Evolutionary conservation across 2,888 invertebrate species (phyloP).

Genomic region (Pristionchus japonicus): DNA sequence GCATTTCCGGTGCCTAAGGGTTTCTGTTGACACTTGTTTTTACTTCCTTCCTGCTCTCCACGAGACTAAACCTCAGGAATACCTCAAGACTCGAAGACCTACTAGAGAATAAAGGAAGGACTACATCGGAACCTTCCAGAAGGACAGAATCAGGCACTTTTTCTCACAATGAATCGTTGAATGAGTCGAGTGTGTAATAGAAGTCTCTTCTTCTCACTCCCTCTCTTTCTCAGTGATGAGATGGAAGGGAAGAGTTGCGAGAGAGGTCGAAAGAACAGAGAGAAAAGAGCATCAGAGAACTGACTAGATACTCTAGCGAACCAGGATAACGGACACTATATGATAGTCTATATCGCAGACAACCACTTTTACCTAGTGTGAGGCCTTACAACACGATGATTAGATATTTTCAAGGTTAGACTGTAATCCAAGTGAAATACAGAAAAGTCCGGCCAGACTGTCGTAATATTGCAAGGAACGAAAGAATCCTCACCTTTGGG

Average conservation of each 20-base stretch:
- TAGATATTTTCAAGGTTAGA: no score
- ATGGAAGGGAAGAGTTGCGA: background rate
- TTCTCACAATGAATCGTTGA: conserved; percentile 1
- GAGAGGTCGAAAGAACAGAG: background rate
- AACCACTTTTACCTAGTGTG: no score
- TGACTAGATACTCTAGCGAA: background rate
- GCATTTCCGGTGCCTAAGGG: background rate
- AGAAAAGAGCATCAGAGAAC: background rate
- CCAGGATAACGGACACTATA: background rate
- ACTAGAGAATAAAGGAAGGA: background rate
- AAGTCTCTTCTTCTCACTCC: background rate
- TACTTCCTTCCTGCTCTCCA: background rate
- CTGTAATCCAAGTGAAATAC: no score
- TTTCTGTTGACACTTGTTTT: background rate
- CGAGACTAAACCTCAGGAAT: background rate
- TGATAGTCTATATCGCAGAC: no score
- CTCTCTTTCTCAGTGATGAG: background rate
- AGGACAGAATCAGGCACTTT: background rate
- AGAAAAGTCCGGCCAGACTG: no score
- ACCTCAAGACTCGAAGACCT: background rate
- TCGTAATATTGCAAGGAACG: no score
- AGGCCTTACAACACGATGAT: no score
- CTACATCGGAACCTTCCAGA: background rate
- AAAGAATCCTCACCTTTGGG: conserved; percentile 81
- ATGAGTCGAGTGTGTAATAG: background rate